phyloP scores from a whole-genome alignment of 2,888 invertebrate species.

The Eupithecia exiguata region DNA sequence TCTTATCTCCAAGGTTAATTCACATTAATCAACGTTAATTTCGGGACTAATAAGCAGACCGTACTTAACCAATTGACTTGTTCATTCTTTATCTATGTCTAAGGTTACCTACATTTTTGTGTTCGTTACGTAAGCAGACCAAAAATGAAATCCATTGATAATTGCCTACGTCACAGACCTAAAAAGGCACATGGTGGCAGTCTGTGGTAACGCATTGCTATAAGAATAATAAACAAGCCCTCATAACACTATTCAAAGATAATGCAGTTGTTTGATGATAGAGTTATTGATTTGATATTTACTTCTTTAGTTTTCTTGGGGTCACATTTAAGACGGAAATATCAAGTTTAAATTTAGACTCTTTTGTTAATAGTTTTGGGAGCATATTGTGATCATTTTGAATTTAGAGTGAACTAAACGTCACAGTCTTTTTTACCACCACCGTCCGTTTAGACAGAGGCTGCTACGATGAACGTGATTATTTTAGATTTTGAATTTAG shows the following conservation, averaged over 20 bases:
- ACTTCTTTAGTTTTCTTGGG: background rate
- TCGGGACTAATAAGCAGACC: constrained; percentile 33
- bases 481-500: background rate
- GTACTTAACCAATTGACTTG: constrained; percentile 33
- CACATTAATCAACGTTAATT: constrained; percentile 41
- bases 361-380: background rate
- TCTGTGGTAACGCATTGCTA: background rate
- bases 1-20: constrained; percentile 41
- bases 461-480: background rate
- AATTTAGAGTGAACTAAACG: background rate
- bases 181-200: constrained; percentile 23
- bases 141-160: constrained; percentile 6
- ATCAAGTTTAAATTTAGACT: background rate
- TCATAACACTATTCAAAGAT: constrained; percentile 6
- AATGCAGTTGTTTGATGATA: background rate
- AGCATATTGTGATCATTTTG: background rate
- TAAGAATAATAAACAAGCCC: constrained; percentile 22
- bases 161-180: constrained; percentile 23
- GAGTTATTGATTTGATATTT: background rate
- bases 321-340: background rate
- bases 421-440: background rate
- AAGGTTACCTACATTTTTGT: background rate
- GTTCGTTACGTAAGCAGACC: constrained; percentile 4
- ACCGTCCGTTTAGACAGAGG: background rate
- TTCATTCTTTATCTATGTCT: constrained; percentile 7